Conservation (phyloP, 2,888 invertebrate species). For the Drosophila putrida region DNA sequence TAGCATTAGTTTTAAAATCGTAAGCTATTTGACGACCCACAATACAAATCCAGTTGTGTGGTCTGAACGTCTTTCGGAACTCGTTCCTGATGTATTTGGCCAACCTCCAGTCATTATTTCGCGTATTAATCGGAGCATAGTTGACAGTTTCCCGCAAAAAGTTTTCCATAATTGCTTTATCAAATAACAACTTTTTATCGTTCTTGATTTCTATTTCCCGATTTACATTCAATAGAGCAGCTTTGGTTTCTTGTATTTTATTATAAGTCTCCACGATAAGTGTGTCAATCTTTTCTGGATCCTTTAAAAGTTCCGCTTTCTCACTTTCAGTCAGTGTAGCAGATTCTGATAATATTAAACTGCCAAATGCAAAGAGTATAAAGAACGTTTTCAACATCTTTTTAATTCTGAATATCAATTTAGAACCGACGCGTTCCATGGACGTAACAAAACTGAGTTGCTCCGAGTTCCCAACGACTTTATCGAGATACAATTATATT, state of each 20-base stretch:
- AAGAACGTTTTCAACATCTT: background rate
- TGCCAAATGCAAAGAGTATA: background rate
- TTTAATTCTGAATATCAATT: background rate
- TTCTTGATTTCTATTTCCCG: background rate
- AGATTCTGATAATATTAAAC: background rate
- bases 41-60: slow-evolving; percentile 9
- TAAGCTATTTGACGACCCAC: background rate
- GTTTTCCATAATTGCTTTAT: background rate
- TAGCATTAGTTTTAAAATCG: background rate
- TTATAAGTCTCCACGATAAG: background rate
- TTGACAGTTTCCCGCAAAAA: background rate
- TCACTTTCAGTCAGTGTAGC: background rate
- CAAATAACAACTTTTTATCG: background rate
- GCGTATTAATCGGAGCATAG: background rate
- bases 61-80: background rate
- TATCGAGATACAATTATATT: background rate
- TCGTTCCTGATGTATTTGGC: background rate
- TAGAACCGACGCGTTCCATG: background rate
- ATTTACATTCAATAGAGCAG: background rate
- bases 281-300: background rate
- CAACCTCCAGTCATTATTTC: background rate
- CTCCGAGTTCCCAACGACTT: background rate
- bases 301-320: background rate
- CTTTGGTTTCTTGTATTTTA: background rate
- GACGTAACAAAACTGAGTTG: background rate